Conservation (phyloP, 2,888 invertebrate species). For the Amphipoea lucens region DNA sequence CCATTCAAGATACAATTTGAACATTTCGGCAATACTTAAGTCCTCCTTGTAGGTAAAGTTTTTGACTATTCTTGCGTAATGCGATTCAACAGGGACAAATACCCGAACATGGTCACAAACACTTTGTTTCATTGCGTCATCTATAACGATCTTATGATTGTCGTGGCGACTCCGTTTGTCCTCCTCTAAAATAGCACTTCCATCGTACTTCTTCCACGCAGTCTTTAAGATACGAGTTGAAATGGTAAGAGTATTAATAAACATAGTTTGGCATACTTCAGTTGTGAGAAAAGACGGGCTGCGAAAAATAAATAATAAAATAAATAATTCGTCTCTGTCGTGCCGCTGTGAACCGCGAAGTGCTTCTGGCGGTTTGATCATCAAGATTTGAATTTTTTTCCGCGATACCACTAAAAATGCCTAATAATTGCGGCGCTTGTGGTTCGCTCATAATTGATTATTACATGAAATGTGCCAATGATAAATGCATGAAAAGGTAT, state of each 20-base stretch:
- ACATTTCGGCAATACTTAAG: slow-evolving; percentile 8
- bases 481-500: too few species aligned
- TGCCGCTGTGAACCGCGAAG: too few species aligned
- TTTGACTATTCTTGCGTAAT: slow-evolving; percentile 3
- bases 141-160: background rate
- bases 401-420: too few species aligned
- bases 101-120: background rate
- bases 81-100: background rate
- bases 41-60: background rate
- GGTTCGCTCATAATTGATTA: too few species aligned
- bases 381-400: too few species aligned
- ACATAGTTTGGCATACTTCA: background rate
- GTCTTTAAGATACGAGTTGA: slow-evolving; percentile 48
- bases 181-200: slow-evolving; percentile 3
- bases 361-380: too few species aligned
- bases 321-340: too few species aligned
- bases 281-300: too few species aligned
- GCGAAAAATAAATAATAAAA: too few species aligned
- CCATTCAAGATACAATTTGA: slow-evolving; percentile 8
- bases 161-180: background rate
- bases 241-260: background rate
- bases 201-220: slow-evolving; percentile 53
- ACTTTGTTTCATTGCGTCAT: slow-evolving; percentile 2
- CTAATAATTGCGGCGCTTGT: too few species aligned
- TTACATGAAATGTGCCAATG: too few species aligned